Conservation (phyloP, 30 jellyfish, hydroid and myxozoan species). For the Aurelia coerulea region DNA sequence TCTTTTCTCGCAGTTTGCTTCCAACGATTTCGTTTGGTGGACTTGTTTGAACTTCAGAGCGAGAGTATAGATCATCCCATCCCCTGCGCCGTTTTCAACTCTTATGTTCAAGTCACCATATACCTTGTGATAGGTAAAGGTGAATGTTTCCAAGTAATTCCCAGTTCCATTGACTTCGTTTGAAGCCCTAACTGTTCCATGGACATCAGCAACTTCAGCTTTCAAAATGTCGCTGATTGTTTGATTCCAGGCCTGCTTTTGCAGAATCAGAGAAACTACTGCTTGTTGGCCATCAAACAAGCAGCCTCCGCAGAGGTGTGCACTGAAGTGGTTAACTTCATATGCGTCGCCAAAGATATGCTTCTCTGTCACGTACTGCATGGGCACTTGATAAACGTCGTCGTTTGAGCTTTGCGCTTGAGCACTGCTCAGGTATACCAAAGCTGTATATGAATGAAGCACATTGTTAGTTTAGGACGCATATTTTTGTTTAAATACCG, state of each 20-base stretch:
- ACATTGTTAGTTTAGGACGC: too few relatives aligned
- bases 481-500: too few relatives aligned
- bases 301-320: constrained; percentile 70
- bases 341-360: constrained; percentile 45
- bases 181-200: constrained; percentile 30
- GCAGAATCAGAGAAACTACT: constrained; percentile 31
- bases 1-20: constrained; percentile 42
- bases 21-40: background rate
- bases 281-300: constrained; percentile 41
- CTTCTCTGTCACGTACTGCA: constrained; percentile 45
- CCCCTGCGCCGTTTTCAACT: constrained; percentile 53
- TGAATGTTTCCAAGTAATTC: constrained; percentile 6
- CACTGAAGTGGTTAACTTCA: constrained; percentile 49
- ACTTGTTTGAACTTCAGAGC: constrained; percentile 41
- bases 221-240: constrained; percentile 30
- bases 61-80: constrained; percentile 60
- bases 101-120: constrained; percentile 53
- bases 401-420: background rate
- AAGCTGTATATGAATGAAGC: too few relatives aligned
- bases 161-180: constrained; percentile 16
- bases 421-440: too few relatives aligned
- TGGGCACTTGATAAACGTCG: constrained; percentile 19
- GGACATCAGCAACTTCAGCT: constrained; percentile 25
- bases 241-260: constrained; percentile 54
- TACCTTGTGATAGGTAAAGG: constrained; percentile 34